Evolutionary conservation across 2,113 vertebrate species (phyloP).

Genomic region (Laticauda colubrina): DNA sequence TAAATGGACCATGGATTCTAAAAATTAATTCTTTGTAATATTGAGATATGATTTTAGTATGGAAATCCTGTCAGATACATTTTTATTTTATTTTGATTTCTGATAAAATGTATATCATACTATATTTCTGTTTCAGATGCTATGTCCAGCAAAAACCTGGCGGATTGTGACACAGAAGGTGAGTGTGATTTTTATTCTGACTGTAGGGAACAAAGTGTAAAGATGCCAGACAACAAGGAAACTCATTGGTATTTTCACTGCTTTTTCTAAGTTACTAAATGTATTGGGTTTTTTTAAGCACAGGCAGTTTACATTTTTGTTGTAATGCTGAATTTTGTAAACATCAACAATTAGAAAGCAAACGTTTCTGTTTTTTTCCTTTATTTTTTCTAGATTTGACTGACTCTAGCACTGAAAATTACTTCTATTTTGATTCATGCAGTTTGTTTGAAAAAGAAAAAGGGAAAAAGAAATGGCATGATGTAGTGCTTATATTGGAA

Average conservation of each 20-base stretch:
- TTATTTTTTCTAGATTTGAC: neutral
- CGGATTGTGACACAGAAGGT: neutral
- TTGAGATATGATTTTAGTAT: neutral
- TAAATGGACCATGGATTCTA: neutral
- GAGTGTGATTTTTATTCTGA: neutral
- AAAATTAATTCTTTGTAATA: neutral
- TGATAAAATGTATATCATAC: neutral
- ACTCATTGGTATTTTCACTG: neutral
- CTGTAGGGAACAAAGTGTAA: neutral
- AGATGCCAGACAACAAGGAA: neutral
- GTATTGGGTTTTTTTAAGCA: neutral
- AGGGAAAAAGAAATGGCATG: neutral
- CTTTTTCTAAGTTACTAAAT: neutral
- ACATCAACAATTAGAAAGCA: neutral
- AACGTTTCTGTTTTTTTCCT: neutral
- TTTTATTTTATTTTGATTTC: neutral
- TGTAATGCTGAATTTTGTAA: neutral
- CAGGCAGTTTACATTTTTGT: neutral
- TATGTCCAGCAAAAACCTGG: neutral
- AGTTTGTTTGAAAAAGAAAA: neutral
- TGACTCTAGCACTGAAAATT: constrained; percentile 4
- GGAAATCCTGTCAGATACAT: neutral
- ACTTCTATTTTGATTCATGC: neutral
- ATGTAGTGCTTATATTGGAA: neutral
- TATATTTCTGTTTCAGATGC: constrained; percentile 3